A percentile compares a stretch with the other conserved stretches of the same genome.
These are phyloP conservation scores for Nomada fabriciana DNA, from an alignment of 2,888 invertebrate genomes.

Conservation along the genomic window DNA sequence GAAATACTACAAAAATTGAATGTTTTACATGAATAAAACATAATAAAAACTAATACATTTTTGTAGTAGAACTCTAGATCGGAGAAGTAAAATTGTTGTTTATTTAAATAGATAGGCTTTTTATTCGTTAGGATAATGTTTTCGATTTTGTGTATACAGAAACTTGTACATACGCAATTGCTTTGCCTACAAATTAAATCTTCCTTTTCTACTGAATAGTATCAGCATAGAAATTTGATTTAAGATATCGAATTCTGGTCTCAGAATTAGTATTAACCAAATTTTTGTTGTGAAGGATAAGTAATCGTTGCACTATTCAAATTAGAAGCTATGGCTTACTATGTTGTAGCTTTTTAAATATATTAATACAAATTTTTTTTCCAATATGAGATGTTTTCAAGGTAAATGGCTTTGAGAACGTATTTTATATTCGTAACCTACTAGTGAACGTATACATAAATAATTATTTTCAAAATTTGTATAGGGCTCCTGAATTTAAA, in stretches of 20 bases:
- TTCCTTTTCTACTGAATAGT: background rate
- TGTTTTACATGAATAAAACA: background rate
- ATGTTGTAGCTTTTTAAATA: too few relatives aligned
- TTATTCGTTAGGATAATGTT: background rate
- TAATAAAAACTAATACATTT: background rate
- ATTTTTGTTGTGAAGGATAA: background rate
- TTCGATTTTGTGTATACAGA: slow-evolving; percentile 5
- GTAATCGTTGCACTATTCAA: too few relatives aligned
- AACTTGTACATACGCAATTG: background rate
- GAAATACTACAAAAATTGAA: slow-evolving; percentile 12
- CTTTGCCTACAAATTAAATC: background rate
- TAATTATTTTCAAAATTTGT: too few relatives aligned
- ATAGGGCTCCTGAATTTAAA: too few relatives aligned
- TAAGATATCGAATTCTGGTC: background rate
- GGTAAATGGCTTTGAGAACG: too few relatives aligned
- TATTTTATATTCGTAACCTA: too few relatives aligned
- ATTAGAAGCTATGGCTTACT: too few relatives aligned
- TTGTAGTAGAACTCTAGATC: background rate
- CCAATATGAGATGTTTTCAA: too few relatives aligned
- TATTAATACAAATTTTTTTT: too few relatives aligned
- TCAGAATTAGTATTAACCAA: background rate
- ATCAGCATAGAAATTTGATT: background rate
- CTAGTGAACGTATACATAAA: too few relatives aligned
- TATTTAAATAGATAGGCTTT: background rate
- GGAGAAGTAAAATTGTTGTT: background rate